phyloP scores from a whole-genome alignment of 2,113 vertebrate species.

The Talpa occidentalis region DNA sequence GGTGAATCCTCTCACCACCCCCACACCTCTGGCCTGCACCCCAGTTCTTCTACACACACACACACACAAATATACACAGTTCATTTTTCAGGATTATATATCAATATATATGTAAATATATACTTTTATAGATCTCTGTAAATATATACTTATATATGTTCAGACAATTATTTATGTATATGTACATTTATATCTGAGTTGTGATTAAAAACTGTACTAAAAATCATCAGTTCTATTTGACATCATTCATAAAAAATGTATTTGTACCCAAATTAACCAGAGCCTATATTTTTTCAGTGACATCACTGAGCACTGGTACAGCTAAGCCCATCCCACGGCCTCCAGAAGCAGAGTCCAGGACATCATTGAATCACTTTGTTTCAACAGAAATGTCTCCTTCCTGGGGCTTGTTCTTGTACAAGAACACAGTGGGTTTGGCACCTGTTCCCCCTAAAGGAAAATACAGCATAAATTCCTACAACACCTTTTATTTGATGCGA shows the following conservation, averaged over 20 bases:
- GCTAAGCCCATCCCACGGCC: not conserved
- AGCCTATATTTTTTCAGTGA: not conserved
- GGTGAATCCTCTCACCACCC: too few species aligned
- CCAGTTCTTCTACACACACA: too few species aligned
- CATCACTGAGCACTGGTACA: not conserved
- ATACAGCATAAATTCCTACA: not conserved
- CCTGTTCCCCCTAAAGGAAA: not conserved
- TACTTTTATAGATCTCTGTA: too few species aligned
- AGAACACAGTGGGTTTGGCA: not conserved
- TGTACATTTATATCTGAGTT: not conserved
- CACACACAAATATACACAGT: too few species aligned
- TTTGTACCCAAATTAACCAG: not conserved
- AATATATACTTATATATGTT: too few species aligned
- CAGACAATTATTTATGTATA: too few species aligned
- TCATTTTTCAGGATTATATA: too few species aligned
- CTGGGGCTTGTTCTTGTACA: not conserved
- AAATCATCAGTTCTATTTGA: not conserved
- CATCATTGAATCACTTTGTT: not conserved
- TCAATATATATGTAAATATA: too few species aligned
- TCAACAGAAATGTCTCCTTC: not conserved
- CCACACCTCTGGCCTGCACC: too few species aligned
- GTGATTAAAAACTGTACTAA: not conserved
- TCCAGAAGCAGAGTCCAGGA: constrained; percentile 16
- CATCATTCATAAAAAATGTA: not conserved
- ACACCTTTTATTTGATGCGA: not conserved